phyloP scores from a whole-genome alignment of 2,888 invertebrate species.

The Orthonychiurus folsomi region DNA sequence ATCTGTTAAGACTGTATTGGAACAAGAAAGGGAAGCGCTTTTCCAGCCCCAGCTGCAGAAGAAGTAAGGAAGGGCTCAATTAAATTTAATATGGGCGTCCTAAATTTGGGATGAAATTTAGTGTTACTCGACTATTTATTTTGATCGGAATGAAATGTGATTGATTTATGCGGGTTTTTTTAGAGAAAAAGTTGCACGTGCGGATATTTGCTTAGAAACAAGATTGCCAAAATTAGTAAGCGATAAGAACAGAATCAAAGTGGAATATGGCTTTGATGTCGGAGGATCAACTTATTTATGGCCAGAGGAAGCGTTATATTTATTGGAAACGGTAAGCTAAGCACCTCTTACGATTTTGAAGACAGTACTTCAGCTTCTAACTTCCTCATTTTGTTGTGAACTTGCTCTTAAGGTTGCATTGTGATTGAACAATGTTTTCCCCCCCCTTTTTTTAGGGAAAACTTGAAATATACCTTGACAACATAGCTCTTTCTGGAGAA shows the following conservation, averaged over 20 bases:
- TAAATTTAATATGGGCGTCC: no score
- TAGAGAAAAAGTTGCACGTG: background rate
- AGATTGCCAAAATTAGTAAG: slow-evolving; percentile 5
- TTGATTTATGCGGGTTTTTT: no score
- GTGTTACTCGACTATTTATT: no score
- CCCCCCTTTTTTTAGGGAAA: slow-evolving; percentile 17
- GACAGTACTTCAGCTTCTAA: background rate
- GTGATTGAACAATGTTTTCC: no score
- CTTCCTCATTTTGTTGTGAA: slow-evolving; percentile 1
- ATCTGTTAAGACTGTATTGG: no score
- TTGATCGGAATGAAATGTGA: no score
- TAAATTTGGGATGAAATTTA: no score
- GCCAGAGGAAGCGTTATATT: slow-evolving; percentile 21
- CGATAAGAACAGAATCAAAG: slow-evolving; percentile 14
- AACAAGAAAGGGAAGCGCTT: no score
- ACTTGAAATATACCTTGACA: slow-evolving; percentile 11
- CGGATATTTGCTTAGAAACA: background rate
- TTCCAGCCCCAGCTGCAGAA: no score
- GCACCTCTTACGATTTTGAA: background rate
- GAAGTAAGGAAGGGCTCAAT: no score
- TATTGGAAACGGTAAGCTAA: slow-evolving; percentile 21
- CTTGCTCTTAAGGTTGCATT: slow-evolving; percentile 2
- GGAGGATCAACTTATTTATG: slow-evolving; percentile 14
- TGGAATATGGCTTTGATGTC: slow-evolving; percentile 14
- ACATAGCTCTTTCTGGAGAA: slow-evolving; percentile 13